Percentiles rank a stretch among this genome's conserved stretches.
Evolutionary conservation across 2,113 vertebrate genomes (phyloP).

Genomic region (Hucho hucho): DNA sequence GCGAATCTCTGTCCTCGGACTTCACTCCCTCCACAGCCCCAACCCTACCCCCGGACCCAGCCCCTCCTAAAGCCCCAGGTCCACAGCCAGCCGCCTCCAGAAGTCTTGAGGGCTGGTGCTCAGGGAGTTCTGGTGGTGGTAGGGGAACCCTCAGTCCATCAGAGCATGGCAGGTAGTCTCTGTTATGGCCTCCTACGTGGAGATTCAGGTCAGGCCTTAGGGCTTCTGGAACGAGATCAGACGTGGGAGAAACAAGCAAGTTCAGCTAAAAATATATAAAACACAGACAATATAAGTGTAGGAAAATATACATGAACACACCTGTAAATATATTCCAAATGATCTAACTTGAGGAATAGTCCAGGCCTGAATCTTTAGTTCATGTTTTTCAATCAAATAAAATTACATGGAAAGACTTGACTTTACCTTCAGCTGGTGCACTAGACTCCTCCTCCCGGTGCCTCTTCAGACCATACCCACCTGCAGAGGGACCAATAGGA

Average conservation of each 20-base stretch:
- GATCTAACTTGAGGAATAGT: too few relatives aligned
- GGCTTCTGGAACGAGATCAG: conserved; percentile 57
- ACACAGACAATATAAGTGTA: too few relatives aligned
- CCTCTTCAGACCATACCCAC: conserved; percentile 55
- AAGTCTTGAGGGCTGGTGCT: conserved; percentile 30
- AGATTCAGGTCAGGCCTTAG: conserved; percentile 67
- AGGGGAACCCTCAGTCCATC: conserved; percentile 66
- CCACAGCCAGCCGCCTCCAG: conserved; percentile 29
- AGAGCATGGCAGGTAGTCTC: conserved; percentile 74
- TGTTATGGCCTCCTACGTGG: conserved; percentile 60
- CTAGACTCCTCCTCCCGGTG: conserved; percentile 29
- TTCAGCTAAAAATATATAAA: not conserved
- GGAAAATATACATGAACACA: too few relatives aligned
- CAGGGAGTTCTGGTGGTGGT: conserved; percentile 25
- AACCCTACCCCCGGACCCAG: conserved; percentile 6
- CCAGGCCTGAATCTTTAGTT: too few relatives aligned
- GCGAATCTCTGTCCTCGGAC: conserved; percentile 17
- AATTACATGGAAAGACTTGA: too few relatives aligned
- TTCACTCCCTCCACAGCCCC: conserved; percentile 27
- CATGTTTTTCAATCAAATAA: too few relatives aligned
- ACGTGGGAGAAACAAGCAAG: not conserved
- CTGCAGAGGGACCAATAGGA: conserved; percentile 22
- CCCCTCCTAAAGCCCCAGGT: conserved; percentile 19
- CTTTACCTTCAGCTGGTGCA: conserved; percentile 48
- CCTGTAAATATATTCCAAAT: too few relatives aligned